Evolutionary conservation across 2,113 vertebrate species (phyloP), one percentile per base, ranked within the genome.

Genomic region (Pluvianellus socialis): DNA sequence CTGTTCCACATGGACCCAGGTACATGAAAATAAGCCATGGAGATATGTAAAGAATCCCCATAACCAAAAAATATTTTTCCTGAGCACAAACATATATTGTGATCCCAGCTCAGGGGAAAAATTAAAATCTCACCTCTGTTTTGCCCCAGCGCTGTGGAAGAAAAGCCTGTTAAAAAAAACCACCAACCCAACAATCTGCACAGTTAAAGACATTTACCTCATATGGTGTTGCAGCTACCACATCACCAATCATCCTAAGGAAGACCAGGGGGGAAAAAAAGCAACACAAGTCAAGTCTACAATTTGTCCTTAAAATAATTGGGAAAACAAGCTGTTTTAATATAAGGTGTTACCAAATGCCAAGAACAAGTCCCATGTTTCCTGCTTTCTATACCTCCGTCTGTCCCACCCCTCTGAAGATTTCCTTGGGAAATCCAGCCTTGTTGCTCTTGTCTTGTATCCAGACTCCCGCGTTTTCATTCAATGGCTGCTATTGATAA

Each of bases 181-280:
- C 11, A 13, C 8, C 17, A 32, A 12, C 13, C 10, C 23, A 35
- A 14, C 38, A 5, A 24, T 44, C 33, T 35, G 49, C 32, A 50
- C 38, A 42, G 14, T 73, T 27, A 62, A 62, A 75, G 23, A 38
- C 6, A 1, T 71, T 95, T 97, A 99, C 99, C 98, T 99, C 93
- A 12, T 98, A 94, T 22, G 98, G 96, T 18, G 98, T 96, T 94
- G 98, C 98, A 66, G 98, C 96, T 10, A 98, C 95, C 17, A 97
- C 91, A 68, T 98, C 98, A 79, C 98, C 98, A 50, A 98, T 97
- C 92, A 98, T 97, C 79, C 99, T 99, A 90, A 92, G 96, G 90
- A 59, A 32, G 52, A 50, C 44, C 88, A 93, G 44, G 44, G 14
- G 44, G 44, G 44, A 32, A 32, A 32, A 73, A 35, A 33, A 19